Percentiles rank a stretch among this genome's conserved stretches.
These are phyloP conservation scores for Phrynosoma blainvillii DNA, from an alignment of 2,113 vertebrate species.

Conservation along the genomic window DNA sequence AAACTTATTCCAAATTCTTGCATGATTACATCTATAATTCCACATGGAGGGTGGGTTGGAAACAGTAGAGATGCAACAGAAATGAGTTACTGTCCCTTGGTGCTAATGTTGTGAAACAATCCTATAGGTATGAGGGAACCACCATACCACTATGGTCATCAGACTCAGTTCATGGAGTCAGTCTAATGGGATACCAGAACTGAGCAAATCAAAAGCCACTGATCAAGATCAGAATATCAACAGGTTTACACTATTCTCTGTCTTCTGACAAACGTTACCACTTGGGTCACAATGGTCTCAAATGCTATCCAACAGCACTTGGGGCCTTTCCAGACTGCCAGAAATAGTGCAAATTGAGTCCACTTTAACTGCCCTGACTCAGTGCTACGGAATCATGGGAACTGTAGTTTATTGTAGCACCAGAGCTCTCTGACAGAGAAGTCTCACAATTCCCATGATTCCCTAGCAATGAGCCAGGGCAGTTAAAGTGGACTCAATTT, in stretches of 20 bases:
- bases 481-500: too few relatives aligned
- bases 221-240: not conserved
- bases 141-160: not conserved
- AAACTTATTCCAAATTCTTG: not conserved
- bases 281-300: not conserved
- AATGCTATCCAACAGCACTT: too few relatives aligned
- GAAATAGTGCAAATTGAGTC: too few relatives aligned
- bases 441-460: too few relatives aligned
- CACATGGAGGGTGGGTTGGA: not conserved
- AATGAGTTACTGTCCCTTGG: not conserved
- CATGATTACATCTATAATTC: not conserved
- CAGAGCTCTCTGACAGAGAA: too few relatives aligned
- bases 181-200: not conserved
- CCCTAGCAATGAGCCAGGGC: too few relatives aligned
- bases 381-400: too few relatives aligned
- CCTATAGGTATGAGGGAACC: not conserved
- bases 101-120: not conserved
- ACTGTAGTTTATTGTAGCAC: too few relatives aligned
- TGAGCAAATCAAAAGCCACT: not conserved
- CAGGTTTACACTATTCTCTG: not conserved
- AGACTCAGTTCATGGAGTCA: not conserved
- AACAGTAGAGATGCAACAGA: not conserved
- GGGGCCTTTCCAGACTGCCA: too few relatives aligned
- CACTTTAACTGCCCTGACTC: too few relatives aligned
- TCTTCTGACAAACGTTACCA: not conserved